phyloP scores from a whole-genome alignment of 2,113 vertebrate species.

The Anarhynchus alexandrinus region DNA sequence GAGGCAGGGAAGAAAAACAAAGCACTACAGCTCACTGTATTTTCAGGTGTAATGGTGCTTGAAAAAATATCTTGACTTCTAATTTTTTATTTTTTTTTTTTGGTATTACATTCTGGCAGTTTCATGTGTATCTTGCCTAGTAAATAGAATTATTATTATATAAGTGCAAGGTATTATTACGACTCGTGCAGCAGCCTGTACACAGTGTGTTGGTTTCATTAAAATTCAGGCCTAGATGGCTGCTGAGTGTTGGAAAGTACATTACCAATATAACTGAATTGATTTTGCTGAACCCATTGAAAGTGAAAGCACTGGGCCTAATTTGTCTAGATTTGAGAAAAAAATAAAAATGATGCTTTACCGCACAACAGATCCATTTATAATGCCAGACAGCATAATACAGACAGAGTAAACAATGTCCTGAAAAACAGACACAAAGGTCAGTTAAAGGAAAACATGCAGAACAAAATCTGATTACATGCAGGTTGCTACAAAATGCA shows the following conservation, averaged over 20 bases:
- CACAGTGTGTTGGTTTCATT: slow-evolving; percentile 22
- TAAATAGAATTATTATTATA: slow-evolving; percentile 39
- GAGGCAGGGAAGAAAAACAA: neutral
- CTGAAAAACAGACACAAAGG: slow-evolving; percentile 2
- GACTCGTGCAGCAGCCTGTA: neutral
- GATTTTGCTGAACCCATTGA: slow-evolving; percentile 38
- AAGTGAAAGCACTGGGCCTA: slow-evolving; percentile 30
- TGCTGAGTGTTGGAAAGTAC: slow-evolving; percentile 38
- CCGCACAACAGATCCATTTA: neutral
- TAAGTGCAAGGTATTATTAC: slow-evolving; percentile 3
- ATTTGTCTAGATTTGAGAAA: slow-evolving; percentile 52
- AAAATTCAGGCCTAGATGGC: slow-evolving; percentile 21
- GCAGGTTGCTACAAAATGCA: neutral
- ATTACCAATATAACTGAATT: slow-evolving; percentile 42
- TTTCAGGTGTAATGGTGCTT: neutral
- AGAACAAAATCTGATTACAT: neutral
- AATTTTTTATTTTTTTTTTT: neutral
- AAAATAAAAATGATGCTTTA: neutral
- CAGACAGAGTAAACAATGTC: slow-evolving; percentile 1
- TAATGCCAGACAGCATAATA: slow-evolving; percentile 4
- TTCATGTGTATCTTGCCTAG: slow-evolving; percentile 18
- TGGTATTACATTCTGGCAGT: neutral
- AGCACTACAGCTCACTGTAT: neutral
- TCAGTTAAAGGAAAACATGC: neutral
- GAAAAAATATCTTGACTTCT: neutral